Conservation (phyloP, 2,113 vertebrate species). For the Xiphophorus couchianus region DNA sequence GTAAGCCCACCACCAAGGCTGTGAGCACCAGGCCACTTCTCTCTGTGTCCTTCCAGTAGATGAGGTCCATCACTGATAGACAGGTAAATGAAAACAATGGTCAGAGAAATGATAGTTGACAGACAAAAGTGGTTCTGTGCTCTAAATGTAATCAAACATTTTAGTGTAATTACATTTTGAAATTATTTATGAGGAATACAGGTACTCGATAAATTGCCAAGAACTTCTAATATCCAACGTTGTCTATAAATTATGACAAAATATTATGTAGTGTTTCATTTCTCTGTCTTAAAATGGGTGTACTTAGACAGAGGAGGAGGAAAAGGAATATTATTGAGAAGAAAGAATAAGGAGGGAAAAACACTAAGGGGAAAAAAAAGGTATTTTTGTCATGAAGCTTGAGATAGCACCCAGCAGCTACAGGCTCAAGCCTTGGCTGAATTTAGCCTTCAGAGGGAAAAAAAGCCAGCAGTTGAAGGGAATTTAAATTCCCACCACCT, state of each 20-base stretch:
- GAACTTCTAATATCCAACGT: not conserved
- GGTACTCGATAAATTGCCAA: not conserved
- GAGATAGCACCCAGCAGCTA: conserved; percentile 19
- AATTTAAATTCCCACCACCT: conserved; percentile 77
- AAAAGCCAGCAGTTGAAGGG: conserved; percentile 38
- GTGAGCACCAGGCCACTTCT: conserved; percentile 85
- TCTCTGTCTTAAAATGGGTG: not conserved
- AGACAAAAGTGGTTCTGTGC: not conserved
- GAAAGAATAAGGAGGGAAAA: conserved; percentile 2
- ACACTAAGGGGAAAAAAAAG: conserved; percentile 11
- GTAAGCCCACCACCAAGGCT: conserved; percentile 83
- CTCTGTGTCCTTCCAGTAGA: conserved; percentile 88
- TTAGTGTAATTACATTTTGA: not conserved
- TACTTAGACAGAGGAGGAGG: no score
- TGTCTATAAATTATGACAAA: not conserved
- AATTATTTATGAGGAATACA: not conserved
- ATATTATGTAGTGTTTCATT: not conserved
- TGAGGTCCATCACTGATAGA: conserved; percentile 83
- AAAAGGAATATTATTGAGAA: not conserved
- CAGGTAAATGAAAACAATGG: not conserved
- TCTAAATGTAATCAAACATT: not conserved
- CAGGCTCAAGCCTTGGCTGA: conserved; percentile 43
- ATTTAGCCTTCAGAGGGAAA: conserved; percentile 58
- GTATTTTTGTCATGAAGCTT: conserved; percentile 26
- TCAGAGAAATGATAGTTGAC: not conserved